Base-by-base conservation (phyloP, 1,140 invertebrate genomes). In the Phymastichus coffea region DNA sequence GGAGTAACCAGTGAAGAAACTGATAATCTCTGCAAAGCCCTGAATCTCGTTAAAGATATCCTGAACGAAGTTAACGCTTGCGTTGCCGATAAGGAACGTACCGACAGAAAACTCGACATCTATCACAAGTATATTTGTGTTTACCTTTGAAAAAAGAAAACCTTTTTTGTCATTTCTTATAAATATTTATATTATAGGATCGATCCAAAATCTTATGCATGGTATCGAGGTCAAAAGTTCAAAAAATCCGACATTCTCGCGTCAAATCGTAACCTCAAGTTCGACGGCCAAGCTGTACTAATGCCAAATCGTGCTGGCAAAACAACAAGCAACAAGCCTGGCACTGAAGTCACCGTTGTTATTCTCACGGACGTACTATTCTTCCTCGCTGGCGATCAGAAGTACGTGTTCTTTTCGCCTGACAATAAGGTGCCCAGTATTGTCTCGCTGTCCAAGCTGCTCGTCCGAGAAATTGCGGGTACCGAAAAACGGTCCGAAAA, bases 221-320 rank as follows among this genome's bases (percentile, higher is more conserved):
- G 86, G 15, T 92, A 91, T 73, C 86, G 89, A 52, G 88, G 87
- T 26, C 83, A 85, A 60, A 95, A 96, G 72, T 97, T 97, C 71
- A 96, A 94, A 75, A 96, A 96, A 76, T 93, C 92, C n/a, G 93
- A 97, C 77, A 86, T 98, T 61, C 80, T 95, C 40, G 86, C 88
- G 51, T 87, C 87, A 33, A 89, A 89, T 71, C 83, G 95, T 48
- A 89, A 90, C 63, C 80, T 97, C 2, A 90, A 88, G 81, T 94
- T 94, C 70, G 92, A 94, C 80, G 92, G 92, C 0, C 82, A 89
- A 40, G 91, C 91, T 0, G 89, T 87, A 55, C 72, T 94, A 30
- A 92, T 92, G 88, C 91, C 92, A 73, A 89, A 89, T 6, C 81
- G 90, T 43, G n/a, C n/a, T n/a, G n/a, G n/a, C n/a, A n/a, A n/a